Evolutionary conservation across 2,797 vertebrate genomes (phyloP), one percentile per base, ranked within the genome.

Genomic region (Hippoglossus hippoglossus): DNA sequence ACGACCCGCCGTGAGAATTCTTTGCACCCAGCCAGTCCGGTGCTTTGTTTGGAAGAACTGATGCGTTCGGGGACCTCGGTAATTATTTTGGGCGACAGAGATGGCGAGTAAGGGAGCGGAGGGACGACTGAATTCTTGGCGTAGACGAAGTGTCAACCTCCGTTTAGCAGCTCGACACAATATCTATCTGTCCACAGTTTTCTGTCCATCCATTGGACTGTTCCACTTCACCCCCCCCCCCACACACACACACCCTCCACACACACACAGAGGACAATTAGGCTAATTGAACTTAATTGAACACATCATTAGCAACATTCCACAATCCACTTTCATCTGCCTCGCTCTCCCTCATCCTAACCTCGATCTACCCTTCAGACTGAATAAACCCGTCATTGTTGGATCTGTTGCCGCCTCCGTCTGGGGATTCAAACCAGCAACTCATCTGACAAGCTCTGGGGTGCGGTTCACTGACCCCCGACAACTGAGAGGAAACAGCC

Each of bases 281-380:
- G 86, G 88, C 86, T 92, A 92, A 92, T 90, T 91, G 89, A 86
- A 81, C 88, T 81, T 87, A 91, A 92, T 89, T 88, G 85, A 90
- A 89, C 86, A 89, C 88, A 90, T 93, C 87, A 91, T 92, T 93
- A 93, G 89, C 60, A 74, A 88, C 91, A 92, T 92, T 91, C 89
- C 89, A 73, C 63, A n/a, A 47, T 64, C 64, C 62, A 39, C 82
- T 82, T 79, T 84, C 28, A 86, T 87, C 62, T 24, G 50, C 49
- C 46, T 65, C 58, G 16, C 44, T 46, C 61, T 58, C 52, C 31
- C 28, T 62, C 24, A 34, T 25, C 31, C 66, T 59, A 69, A 78
- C 80, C 84, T 67, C 78, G 3, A 18, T 12, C 31, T 66, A 28
- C 62, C 77, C 81, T 73, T 57, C 77, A 71, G 77, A 61, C 79